phyloP scores from a whole-genome alignment of 2,797 vertebrate genomes.

The Amblyopsis hoosieri region DNA sequence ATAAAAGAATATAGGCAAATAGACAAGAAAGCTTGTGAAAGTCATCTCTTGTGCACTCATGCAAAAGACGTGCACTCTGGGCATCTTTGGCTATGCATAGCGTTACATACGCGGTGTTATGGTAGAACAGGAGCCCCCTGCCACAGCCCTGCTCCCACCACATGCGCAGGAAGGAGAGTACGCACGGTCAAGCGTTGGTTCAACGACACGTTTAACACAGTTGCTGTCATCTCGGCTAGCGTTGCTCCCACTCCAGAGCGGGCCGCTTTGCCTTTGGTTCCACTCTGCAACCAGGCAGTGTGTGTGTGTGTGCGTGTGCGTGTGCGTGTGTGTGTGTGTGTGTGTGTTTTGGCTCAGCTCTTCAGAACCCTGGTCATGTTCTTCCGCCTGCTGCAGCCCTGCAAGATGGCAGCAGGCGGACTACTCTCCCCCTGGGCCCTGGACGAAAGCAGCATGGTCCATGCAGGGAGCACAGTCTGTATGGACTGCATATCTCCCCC shows the following conservation, averaged over 20 bases:
- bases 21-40: slow-evolving; percentile 27
- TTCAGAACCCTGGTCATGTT: slow-evolving; percentile 1
- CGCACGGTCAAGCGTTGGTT: slow-evolving; percentile 12
- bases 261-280: slow-evolving; percentile 70
- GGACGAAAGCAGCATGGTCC: slow-evolving; percentile 18
- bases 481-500: slow-evolving; percentile 22
- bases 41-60: slow-evolving; percentile 53
- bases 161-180: slow-evolving; percentile 51
- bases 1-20: slow-evolving; percentile 24
- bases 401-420: slow-evolving; percentile 48
- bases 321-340: slow-evolving; percentile 52
- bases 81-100: slow-evolving; percentile 70
- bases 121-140: slow-evolving; percentile 33
- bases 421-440: slow-evolving; percentile 25
- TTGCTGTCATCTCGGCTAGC: slow-evolving; percentile 28
- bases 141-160: slow-evolving; percentile 59
- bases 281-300: slow-evolving; percentile 68
- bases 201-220: slow-evolving; percentile 29
- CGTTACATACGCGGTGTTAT: slow-evolving; percentile 45
- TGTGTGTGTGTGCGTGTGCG: slow-evolving; percentile 32
- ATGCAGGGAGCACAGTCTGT: slow-evolving; percentile 35
- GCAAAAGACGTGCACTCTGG: slow-evolving; percentile 57
- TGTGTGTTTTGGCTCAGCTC: slow-evolving; percentile 56
- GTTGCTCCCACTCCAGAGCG: slow-evolving; percentile 43
- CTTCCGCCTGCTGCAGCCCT: slow-evolving; percentile 65